A percentile compares a stretch with the other conserved stretches of the same genome.
Evolutionary conservation across 2,797 vertebrate genomes (phyloP).

Genomic region (Acanthopagrus latus): DNA sequence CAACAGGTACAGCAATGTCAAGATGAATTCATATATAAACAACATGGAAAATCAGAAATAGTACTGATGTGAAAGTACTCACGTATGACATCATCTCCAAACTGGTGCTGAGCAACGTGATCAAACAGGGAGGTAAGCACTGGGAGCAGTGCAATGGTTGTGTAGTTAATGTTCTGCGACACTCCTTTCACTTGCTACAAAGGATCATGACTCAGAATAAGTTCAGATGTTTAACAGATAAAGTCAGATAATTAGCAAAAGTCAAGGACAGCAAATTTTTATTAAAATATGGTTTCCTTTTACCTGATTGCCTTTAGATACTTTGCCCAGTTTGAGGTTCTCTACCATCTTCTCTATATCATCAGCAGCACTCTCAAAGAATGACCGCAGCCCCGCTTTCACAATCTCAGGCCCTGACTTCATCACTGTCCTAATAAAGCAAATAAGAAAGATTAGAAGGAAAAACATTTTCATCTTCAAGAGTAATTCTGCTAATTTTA

Average conservation of each 20-base stretch:
- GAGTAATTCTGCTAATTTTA: no score
- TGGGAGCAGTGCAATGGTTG: slow-evolving; percentile 92
- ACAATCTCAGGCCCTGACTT: slow-evolving; percentile 97
- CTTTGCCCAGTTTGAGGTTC: slow-evolving; percentile 94
- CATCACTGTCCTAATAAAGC: slow-evolving; percentile 91
- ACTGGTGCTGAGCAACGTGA: slow-evolving; percentile 94
- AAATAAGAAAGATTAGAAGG: background rate
- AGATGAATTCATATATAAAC: slow-evolving; percentile 9
- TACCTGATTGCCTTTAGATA: slow-evolving; percentile 92
- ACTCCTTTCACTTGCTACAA: slow-evolving; percentile 92
- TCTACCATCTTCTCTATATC: slow-evolving; percentile 98
- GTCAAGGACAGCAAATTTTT: background rate
- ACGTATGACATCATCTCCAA: slow-evolving; percentile 96
- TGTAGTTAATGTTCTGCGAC: slow-evolving; percentile 96
- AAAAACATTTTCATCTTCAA: background rate
- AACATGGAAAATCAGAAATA: background rate
- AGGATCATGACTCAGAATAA: background rate
- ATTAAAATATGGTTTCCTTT: background rate
- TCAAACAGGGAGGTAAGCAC: slow-evolving; percentile 95
- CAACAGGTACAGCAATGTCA: background rate
- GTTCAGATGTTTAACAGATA: background rate
- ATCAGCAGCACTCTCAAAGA: slow-evolving; percentile 95
- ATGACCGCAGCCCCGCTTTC: slow-evolving; percentile 93
- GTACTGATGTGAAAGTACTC: slow-evolving; percentile 65
- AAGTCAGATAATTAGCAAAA: slow-evolving; percentile 1